Evolutionary conservation across 2,888 invertebrate genomes (phyloP), one percentile per base, ranked within the genome.

Genomic region (Orgyia antiqua): DNA sequence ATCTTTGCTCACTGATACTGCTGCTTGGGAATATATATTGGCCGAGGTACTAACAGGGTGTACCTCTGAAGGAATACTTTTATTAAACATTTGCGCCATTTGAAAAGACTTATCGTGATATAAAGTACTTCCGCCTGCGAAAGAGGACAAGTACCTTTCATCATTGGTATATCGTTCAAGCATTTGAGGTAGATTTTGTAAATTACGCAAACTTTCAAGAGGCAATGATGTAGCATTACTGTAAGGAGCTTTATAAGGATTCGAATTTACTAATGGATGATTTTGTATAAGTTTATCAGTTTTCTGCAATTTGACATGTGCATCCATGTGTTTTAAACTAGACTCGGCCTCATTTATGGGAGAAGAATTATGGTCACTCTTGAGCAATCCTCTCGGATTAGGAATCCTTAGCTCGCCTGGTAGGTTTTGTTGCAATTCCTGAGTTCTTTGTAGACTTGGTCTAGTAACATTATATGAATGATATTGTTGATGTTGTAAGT

Each of bases 71-170:
- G 74, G 45, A 33, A 84, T 58, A 44, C 70, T 80, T 54, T 88
- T 86, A 36, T 87, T 88, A 50, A 87, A 89, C 74, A 89, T 88
- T 53, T 89, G 89, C 0, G 89, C 88, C 65, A 89, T 88, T 55
- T 89, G 88, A 66, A 87, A 88, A 13, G 78, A 77, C 60, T 90
- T 89, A 27, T 90, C 89, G 38, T 89, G 89, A 48, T 89, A 90
- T 31, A 88, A 74, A 10, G 86, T 62, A 13, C 71, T 59, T 12
- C 76, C 59, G 27, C 75, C 66, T 29, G 88, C 80, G 48, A 88
- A 79, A 25, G 79, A 76, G 1, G 87, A 70, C 45, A 89, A 67
- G 62, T 88, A 87, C 39, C 88, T 71, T 45, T 89, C 89, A 27
- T 89, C 89, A 42, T 84, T 86, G 1, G 77, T 63, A 57, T 88